Conservation (phyloP, 2,888 invertebrate genomes). For the Apodemia mormo region DNA sequence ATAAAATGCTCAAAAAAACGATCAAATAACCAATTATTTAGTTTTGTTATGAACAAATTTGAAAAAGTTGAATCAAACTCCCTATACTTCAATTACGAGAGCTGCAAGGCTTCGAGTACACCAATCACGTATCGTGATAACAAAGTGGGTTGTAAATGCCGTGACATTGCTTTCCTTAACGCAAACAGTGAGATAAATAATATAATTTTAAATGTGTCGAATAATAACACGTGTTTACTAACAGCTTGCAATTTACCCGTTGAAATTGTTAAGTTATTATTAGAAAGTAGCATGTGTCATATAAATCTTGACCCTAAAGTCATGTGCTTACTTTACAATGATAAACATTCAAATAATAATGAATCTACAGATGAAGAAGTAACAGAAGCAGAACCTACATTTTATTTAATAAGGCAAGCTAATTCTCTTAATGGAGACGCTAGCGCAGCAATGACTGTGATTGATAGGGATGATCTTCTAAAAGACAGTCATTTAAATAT, state of each 20-base stretch:
- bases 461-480: conserved; percentile 65
- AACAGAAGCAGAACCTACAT: conserved; percentile 69
- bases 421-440: conserved; percentile 58
- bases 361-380: conserved; percentile 60
- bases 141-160: conserved; percentile 74
- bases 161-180: conserved; percentile 69
- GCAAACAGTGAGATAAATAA: conserved; percentile 59
- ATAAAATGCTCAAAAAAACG: conserved; percentile 57
- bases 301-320: conserved; percentile 65
- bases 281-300: conserved; percentile 70
- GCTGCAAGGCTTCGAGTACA: conserved; percentile 65
- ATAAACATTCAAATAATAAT: conserved; percentile 57
- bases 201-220: conserved; percentile 59
- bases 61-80: conserved; percentile 70
- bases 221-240: conserved; percentile 72
- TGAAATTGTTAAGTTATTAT: conserved; percentile 60
- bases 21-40: conserved; percentile 56
- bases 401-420: conserved; percentile 71
- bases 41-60: conserved; percentile 68
- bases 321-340: conserved; percentile 71
- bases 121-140: conserved; percentile 64
- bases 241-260: conserved; percentile 73
- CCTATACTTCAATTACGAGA: conserved; percentile 67
- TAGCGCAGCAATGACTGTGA: conserved; percentile 64
- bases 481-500: conserved; percentile 63